Percentiles rank a stretch among this genome's conserved stretches.
These are phyloP conservation scores for Ceyx melanurus DNA, from an alignment of 2,113 vertebrate genomes.

Conservation along the genomic window DNA sequence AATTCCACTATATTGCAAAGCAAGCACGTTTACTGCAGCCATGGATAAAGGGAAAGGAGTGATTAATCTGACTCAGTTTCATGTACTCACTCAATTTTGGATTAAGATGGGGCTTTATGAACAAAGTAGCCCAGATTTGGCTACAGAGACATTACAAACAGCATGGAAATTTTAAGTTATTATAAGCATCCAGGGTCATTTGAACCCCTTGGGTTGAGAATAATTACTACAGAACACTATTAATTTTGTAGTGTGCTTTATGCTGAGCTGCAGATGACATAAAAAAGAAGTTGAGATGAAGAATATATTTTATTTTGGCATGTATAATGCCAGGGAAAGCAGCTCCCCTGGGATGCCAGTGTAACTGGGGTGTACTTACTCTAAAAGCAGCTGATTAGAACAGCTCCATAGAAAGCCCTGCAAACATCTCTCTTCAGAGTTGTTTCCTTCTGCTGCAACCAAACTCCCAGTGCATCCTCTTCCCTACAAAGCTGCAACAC, in stretches of 20 bases:
- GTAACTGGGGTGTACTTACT: not conserved
- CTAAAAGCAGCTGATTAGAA: not conserved
- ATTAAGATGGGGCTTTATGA: not conserved
- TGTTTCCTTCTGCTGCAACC: too few relatives aligned
- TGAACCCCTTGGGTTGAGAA: not conserved
- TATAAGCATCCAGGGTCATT: not conserved
- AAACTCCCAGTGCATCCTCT: not conserved
- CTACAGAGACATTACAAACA: slow-evolving; percentile 1
- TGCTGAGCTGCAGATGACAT: not conserved
- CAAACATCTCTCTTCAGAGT: not conserved
- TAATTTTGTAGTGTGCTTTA: not conserved
- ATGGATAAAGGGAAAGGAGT: not conserved
- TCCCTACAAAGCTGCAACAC: not conserved
- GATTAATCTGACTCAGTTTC: not conserved
- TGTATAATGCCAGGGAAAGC: not conserved
- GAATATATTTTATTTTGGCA: not conserved
- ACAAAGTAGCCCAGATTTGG: not conserved
- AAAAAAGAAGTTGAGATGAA: not conserved
- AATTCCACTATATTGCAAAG: not conserved
- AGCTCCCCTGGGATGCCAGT: not conserved
- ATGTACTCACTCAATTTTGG: not conserved
- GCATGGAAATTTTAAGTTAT: not conserved
- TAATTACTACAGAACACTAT: not conserved
- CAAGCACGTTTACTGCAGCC: not conserved
- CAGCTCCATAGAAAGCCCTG: not conserved